Evolutionary conservation across 2,888 invertebrate genomes (phyloP), one percentile per base, ranked within the genome.

Genomic region (Orthosia gracilis): DNA sequence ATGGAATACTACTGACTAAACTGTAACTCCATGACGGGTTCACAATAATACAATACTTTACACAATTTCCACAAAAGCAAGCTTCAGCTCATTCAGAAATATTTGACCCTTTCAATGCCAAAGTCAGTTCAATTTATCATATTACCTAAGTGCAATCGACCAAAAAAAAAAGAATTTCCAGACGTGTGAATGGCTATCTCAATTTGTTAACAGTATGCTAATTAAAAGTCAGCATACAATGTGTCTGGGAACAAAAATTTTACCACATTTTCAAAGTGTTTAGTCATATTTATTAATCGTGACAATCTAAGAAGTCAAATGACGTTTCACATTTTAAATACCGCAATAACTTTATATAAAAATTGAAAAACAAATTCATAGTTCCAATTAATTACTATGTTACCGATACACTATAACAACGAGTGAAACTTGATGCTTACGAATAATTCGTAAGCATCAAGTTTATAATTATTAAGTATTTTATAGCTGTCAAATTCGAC

Each of bases 31-130:
- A 54, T 68, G 54, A 59, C 21, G 31, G 2, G 2, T 50, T 59
- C 21, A 17, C 47, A 94, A 65, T 15, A 55, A 9, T 47, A 18
- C 21, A 31, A 57, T 73, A 17, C 12, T 59, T 13, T n/a, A 68
- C 47, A 26, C 50, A 61, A 68, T 64, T 62, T 21, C 7, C 31
- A 31, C 31, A 31, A 9, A 7, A 40, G 9, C 40, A 40, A 40
- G 9, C 40, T 7, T 7, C 40, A 40, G 7, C 40, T 40, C 40
- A 40, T 31, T 31, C 31, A 31, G 31, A 31, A 31, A 31, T 7
- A 31, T 40, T 40, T 40, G 0, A 21, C 5, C 40, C 15, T 55
- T 21, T 31, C 18, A 50, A 23, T 21, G 15, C 1, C n/a, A 40
- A 23, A 3, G 7, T 21, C 12, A 40, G 15, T 31, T 26, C 7